Percentiles rank a stretch among this genome's conserved stretches.
Evolutionary conservation across 2,888 invertebrate species (phyloP).

Genomic region (Parthenolecanium corni): DNA sequence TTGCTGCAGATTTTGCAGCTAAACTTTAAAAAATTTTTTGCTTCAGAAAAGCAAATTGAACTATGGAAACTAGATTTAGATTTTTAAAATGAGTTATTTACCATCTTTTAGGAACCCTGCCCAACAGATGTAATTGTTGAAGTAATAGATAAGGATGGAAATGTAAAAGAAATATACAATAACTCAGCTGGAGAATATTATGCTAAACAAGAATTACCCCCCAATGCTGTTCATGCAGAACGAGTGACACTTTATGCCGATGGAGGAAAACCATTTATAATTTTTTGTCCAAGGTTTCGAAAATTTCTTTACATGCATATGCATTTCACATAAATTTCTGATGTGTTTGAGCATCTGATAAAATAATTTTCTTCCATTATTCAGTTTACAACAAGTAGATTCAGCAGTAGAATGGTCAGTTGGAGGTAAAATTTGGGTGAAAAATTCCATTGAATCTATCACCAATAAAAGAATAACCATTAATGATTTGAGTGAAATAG

Average conservation of each 20-base stretch:
- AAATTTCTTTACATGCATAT: too few species aligned
- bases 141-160: slow-evolving; percentile 44
- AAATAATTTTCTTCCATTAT: too few species aligned
- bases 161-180: slow-evolving; percentile 47
- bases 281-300: slow-evolving; percentile 13
- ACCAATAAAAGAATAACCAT: slow-evolving; percentile 8
- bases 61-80: too few species aligned
- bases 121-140: slow-evolving; percentile 42
- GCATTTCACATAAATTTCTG: too few species aligned
- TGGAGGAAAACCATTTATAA: background rate
- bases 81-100: too few species aligned
- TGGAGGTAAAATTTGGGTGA: slow-evolving; percentile 10
- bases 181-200: slow-evolving; percentile 51
- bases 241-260: slow-evolving; percentile 33
- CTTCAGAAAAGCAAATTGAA: too few species aligned
- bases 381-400: background rate
- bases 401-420: slow-evolving; percentile 11
- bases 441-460: slow-evolving; percentile 3
- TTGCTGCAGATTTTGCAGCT: too few species aligned
- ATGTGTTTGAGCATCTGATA: too few species aligned
- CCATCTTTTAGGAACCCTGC: slow-evolving; percentile 43
- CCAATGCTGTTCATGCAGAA: slow-evolving; percentile 40
- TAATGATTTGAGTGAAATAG: slow-evolving; percentile 15
- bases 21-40: too few species aligned
- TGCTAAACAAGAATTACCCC: slow-evolving; percentile 43